phyloP scores from a whole-genome alignment of 2,888 invertebrate species.

The Drosophila aldrichi region DNA sequence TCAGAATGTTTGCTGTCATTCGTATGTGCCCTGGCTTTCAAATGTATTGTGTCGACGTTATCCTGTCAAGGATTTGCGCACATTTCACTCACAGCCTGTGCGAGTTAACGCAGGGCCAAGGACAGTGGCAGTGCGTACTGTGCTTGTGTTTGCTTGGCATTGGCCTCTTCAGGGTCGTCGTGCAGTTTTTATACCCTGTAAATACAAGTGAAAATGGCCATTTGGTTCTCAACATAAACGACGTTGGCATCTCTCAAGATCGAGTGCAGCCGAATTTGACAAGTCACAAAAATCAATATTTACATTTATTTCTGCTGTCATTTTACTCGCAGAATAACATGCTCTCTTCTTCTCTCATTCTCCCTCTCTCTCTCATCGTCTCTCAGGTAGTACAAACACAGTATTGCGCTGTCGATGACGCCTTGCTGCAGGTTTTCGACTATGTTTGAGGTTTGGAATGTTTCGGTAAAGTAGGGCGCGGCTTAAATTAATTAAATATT shows the following conservation, averaged over 20 bases:
- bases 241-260: background rate
- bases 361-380: background rate
- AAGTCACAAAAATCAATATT: background rate
- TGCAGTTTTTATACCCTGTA: conserved; percentile 13
- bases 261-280: background rate
- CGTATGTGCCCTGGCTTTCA: conserved; percentile 26
- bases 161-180: conserved; percentile 44
- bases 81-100: conserved; percentile 13
- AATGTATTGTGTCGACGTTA: conserved; percentile 60
- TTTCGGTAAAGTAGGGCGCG: conserved; percentile 58
- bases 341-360: background rate
- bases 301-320: background rate
- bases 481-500: conserved; percentile 65
- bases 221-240: background rate
- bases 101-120: background rate
- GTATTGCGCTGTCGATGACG: background rate
- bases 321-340: too few species aligned
- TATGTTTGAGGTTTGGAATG: conserved; percentile 56
- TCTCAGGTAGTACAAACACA: background rate
- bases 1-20: background rate
- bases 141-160: conserved; percentile 30
- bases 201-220: too few species aligned
- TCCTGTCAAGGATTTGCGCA: conserved; percentile 62
- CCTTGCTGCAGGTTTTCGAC: background rate
- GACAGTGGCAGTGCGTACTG: background rate